These are phyloP conservation scores for Dicyrtomina minuta DNA, from an alignment of 2,888 invertebrate species.

Conservation along the genomic window DNA sequence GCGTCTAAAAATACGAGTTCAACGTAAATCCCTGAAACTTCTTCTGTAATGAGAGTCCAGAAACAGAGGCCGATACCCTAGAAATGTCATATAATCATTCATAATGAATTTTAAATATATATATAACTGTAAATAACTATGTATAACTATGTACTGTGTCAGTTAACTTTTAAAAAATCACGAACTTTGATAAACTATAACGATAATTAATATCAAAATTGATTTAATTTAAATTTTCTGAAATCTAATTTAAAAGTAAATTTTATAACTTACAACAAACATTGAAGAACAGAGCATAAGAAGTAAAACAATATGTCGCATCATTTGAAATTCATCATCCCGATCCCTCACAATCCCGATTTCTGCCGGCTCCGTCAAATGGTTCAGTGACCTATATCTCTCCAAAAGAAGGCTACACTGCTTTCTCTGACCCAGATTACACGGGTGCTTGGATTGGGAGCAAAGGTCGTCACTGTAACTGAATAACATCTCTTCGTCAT, in stretches of 20 bases:
- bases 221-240: background rate
- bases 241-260: background rate
- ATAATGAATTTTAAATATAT: background rate
- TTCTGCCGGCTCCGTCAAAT: constrained; percentile 55
- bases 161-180: background rate
- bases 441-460: constrained; percentile 48
- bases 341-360: constrained; percentile 54
- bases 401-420: constrained; percentile 53
- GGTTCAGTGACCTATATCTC: constrained; percentile 52
- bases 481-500: constrained; percentile 59
- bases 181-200: background rate
- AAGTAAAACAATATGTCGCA: constrained; percentile 78
- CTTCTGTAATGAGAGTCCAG: constrained; percentile 78
- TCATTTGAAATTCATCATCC: constrained; percentile 63
- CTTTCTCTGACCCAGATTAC: constrained; percentile 46
- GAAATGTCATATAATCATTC: background rate
- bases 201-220: background rate
- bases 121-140: too few species aligned
- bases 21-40: constrained; percentile 84
- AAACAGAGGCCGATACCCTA: constrained; percentile 79
- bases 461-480: constrained; percentile 51
- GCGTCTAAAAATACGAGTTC: constrained; percentile 91
- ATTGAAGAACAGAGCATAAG: constrained; percentile 78
- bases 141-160: too few species aligned
- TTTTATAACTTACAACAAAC: constrained; percentile 85